phyloP scores from a whole-genome alignment of 1,140 invertebrate genomes.

The Drosophila mauritiana region DNA sequence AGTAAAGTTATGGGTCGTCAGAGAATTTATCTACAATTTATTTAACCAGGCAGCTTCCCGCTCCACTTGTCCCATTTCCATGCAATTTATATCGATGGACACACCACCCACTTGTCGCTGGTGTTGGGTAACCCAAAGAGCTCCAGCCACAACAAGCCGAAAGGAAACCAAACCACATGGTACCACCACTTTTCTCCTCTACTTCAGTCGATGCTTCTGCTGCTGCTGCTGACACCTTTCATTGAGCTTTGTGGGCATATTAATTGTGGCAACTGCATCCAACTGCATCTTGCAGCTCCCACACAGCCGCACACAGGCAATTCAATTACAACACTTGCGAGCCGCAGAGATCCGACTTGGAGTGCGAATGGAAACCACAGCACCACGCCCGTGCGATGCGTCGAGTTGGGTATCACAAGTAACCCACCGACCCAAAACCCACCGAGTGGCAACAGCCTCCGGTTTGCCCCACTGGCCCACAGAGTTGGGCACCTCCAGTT shows the following conservation, averaged over 20 bases:
- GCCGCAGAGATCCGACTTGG: constrained; percentile 1
- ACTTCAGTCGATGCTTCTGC: neutral
- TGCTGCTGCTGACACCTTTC: constrained; percentile 16
- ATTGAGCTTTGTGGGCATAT: constrained; percentile 41
- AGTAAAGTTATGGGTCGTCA: neutral
- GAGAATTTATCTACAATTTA: neutral
- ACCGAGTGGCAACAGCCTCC: constrained; percentile 16
- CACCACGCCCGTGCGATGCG: constrained; percentile 55
- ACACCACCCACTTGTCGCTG: constrained; percentile 35
- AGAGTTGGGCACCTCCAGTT: constrained; percentile 29
- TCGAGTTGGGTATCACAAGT: constrained; percentile 11
- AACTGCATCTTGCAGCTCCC: constrained; percentile 38
- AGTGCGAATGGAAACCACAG: constrained; percentile 29
- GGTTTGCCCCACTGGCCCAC: constrained; percentile 48
- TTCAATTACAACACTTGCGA: constrained; percentile 58
- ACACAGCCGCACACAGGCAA: constrained; percentile 33
- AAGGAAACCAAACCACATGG: constrained; percentile 43
- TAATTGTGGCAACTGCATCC: constrained; percentile 36
- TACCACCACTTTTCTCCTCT: constrained; percentile 14
- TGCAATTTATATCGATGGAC: constrained; percentile 22
- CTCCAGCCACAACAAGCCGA: constrained; percentile 29
- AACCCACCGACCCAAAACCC: constrained; percentile 5
- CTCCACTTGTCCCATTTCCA: constrained; percentile 19
- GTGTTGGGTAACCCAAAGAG: constrained; percentile 25
- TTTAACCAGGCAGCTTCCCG: neutral